phyloP scores from a whole-genome alignment of 2,888 invertebrate species.

The Ochropleura leucogaster region DNA sequence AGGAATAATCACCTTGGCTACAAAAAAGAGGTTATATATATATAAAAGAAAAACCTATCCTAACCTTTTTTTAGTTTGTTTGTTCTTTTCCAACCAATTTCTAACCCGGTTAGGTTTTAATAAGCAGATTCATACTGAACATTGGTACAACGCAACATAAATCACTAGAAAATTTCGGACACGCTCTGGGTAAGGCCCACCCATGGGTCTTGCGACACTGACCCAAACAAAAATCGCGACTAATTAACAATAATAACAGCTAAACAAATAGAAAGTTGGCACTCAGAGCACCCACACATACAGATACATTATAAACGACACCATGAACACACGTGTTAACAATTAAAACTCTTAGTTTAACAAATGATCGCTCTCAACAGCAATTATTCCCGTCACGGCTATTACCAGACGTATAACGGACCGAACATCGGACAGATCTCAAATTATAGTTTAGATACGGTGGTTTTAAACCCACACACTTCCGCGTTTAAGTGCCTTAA shows the following conservation, averaged over 20 bases:
- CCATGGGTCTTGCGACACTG: conserved; percentile 41
- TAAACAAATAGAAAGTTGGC: conserved; percentile 78
- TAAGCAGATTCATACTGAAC: not conserved
- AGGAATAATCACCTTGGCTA: too few relatives aligned
- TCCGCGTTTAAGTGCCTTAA: conserved; percentile 87
- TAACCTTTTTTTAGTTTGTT: too few relatives aligned
- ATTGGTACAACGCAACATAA: conserved; percentile 27
- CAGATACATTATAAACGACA: conserved; percentile 71
- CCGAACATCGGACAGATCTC: conserved; percentile 82
- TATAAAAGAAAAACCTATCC: too few relatives aligned
- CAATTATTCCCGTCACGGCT: conserved; percentile 87
- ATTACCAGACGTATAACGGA: conserved; percentile 83
- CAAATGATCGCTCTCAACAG: conserved; percentile 83
- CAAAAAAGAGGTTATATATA: too few relatives aligned
- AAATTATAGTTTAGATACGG: conserved; percentile 90
- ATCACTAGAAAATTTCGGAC: conserved; percentile 34
- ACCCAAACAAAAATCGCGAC: conserved; percentile 54
- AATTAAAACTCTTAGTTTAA: conserved; percentile 86
- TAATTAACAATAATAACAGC: conserved; percentile 61
- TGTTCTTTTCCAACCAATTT: too few relatives aligned
- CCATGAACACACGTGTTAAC: conserved; percentile 86
- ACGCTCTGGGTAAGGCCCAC: conserved; percentile 49
- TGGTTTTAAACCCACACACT: conserved; percentile 90
- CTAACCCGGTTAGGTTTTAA: not conserved
- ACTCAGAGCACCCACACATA: conserved; percentile 74